Percentiles rank a stretch among this genome's conserved stretches.
phyloP scores from a whole-genome alignment of 2,113 vertebrate genomes.

The Emydura subglobosa region DNA sequence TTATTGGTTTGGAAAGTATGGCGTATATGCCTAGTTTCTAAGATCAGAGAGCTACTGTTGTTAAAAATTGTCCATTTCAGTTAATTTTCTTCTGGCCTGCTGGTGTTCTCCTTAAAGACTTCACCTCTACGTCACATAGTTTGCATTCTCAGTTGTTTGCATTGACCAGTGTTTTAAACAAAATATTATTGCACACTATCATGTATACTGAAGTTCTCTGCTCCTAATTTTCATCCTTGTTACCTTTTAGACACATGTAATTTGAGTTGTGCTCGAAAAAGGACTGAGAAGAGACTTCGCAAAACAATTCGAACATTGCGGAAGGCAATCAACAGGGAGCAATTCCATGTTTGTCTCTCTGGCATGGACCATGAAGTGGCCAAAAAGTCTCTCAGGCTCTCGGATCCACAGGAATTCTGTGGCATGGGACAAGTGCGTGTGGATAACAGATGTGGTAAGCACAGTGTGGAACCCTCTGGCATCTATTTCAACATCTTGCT shows the following conservation, averaged over 20 bases:
- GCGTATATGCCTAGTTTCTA: slow-evolving; percentile 17
- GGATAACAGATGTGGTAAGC: slow-evolving; percentile 93
- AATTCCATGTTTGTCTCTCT: slow-evolving; percentile 91
- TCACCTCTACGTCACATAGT: neutral
- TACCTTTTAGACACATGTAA: slow-evolving; percentile 91
- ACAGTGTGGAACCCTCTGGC: rapidly evolving
- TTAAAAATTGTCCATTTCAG: slow-evolving; percentile 28
- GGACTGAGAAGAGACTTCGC: slow-evolving; percentile 91
- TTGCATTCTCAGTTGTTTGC: neutral
- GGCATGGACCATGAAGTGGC: slow-evolving; percentile 87
- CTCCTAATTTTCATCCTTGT: slow-evolving; percentile 7
- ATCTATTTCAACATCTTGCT: rapidly evolving
- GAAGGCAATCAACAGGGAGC: slow-evolving; percentile 93
- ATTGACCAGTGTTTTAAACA: neutral
- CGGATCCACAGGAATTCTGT: slow-evolving; percentile 83
- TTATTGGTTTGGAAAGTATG: slow-evolving; percentile 41
- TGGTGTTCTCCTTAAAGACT: neutral
- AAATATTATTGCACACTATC: rapidly evolving
- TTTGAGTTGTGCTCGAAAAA: slow-evolving; percentile 87
- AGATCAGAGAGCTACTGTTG: slow-evolving; percentile 14
- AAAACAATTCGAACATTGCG: slow-evolving; percentile 92
- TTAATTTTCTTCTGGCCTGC: slow-evolving; percentile 18
- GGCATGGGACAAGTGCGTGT: slow-evolving; percentile 82
- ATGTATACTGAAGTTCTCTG: neutral
- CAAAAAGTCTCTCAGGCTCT: slow-evolving; percentile 76